Base-by-base conservation (phyloP, 2,888 invertebrate genomes). In the Dinocampus coccinellae region DNA sequence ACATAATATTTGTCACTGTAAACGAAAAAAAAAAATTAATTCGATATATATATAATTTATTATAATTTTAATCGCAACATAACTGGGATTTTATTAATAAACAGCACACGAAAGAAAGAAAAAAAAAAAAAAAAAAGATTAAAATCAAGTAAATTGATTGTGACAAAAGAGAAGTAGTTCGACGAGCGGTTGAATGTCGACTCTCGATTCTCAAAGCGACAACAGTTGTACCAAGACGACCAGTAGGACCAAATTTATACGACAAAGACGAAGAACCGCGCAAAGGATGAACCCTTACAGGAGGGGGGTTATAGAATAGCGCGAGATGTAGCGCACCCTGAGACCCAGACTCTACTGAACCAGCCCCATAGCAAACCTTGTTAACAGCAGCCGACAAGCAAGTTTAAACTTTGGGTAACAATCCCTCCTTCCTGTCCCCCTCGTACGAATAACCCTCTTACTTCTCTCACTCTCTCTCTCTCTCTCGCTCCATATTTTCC, bases 401-500 rank as follows among this genome's bases (percentile, higher is more conserved):
- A 87, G 87, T 87, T 86, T 86, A 85, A 87, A 87, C 87, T 87
- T 87, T 80, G 85, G 83, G 83, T 85, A 87, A 87, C 86, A 87
- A 87, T 86, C 83, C 84, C 85, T 85, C 83, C 82, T 82, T 81
- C 79, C 69, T 16, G 67, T 72, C 73, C 69, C 71, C 73, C 75
- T 73, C 72, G 71, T 72, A 73, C 74, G 58, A 71, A 69, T 47
- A 39, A 73, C 73, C 36, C 73, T 76, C 74, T 75, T 75, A 72
- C 61, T 71, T 39, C 67, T 67, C 75, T 77, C 68, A 58, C 67
- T 73, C 69, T 68, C 69, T 67, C 61, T 36, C 69, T 72, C 69
- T 73, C 72, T 69, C 64, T 72, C 73, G 70, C 73, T 68, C 68
- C 61, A 53, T 52, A 64, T n/a, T 39, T 61, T 42, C 34, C 63